Evolutionary conservation across 2,113 vertebrate genomes (phyloP), one percentile per base, ranked within the genome.

Genomic region (Xyliphius kryptos): DNA sequence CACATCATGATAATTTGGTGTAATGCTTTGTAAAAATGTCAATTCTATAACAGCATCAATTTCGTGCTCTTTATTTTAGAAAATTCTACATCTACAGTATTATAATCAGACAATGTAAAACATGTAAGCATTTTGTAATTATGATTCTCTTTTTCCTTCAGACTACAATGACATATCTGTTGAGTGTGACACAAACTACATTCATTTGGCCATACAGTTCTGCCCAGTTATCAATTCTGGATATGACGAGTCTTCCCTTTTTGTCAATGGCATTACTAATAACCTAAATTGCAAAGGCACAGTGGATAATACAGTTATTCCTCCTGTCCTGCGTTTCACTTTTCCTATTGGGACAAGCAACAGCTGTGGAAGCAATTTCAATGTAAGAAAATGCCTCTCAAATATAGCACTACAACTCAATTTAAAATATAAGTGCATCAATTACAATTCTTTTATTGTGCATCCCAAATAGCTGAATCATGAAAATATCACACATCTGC

Each of bases 211-310:
- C 1, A 79, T 87, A 62, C 76, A 67, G 16, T 37, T 81, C 58
- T 87, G 85, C 44, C 85, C 85, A 17, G 79, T 78, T 1, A 41
- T 80, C 50, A 83, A 75, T 69, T 71, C 75, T 0, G 85, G 85
- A 63, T 85, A 81, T 75, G 86, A 85, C 9, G 79, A 85, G 52
- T 75, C 75, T 6, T 56, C 73, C 8, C 75, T 87, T 38, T 70
- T 70, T 36, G 67, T 86, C 58, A 87, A 87, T 60, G 16, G 65
- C 6, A 48, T 74, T 7, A 63, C 48, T 2, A 14, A 55, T 9
- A 60, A 80, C 9, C 55, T 66, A 0, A 44, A n/a, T 0, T 87
- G 85, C 51, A 60, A 66, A 51, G 84, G 80, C 20, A 75, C 36
- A 5, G 1, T 83, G 44, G 81, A 82, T 6, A 57, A 50, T 13